Conservation (phyloP, 1,140 invertebrate genomes). For the Caerostris darwini region DNA sequence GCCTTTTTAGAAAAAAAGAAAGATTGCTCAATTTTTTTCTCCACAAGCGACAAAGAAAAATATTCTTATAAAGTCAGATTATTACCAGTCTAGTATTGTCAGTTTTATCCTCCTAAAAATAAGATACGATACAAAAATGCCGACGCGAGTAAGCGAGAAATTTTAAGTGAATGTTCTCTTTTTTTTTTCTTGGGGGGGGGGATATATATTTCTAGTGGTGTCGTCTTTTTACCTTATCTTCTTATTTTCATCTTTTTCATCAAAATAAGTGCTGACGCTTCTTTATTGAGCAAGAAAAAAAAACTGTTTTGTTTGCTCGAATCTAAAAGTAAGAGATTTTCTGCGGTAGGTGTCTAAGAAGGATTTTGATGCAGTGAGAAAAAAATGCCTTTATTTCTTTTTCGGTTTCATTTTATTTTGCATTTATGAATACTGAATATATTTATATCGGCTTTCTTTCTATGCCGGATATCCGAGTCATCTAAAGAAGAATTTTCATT, state of each 20-base stretch:
- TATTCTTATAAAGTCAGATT: neutral
- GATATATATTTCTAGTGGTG: neutral
- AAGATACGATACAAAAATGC: constrained; percentile 17
- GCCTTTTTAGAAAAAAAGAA: neutral
- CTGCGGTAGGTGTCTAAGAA: neutral
- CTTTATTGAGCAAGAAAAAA: neutral
- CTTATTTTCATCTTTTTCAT: constrained; percentile 16
- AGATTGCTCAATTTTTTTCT: neutral
- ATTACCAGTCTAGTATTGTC: constrained; percentile 11
- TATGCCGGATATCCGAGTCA: neutral
- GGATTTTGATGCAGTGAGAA: neutral
- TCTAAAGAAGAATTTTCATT: too few species aligned
- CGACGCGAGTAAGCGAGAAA: neutral
- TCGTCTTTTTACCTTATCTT: constrained; percentile 18
- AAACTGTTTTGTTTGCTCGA: neutral
- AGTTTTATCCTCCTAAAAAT: neutral
- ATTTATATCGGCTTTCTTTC: neutral
- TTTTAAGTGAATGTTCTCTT: constrained; percentile 16
- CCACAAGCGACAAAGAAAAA: neutral
- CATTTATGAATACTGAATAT: neutral
- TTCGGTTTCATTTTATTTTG: neutral
- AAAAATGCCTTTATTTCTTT: neutral
- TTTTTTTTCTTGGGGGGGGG: neutral
- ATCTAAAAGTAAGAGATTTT: neutral
- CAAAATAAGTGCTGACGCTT: constrained; percentile 5